Evolutionary conservation across 2,113 vertebrate species (phyloP), one percentile per base, ranked within the genome.

Genomic region (Brachyhypopomus gauderio): DNA sequence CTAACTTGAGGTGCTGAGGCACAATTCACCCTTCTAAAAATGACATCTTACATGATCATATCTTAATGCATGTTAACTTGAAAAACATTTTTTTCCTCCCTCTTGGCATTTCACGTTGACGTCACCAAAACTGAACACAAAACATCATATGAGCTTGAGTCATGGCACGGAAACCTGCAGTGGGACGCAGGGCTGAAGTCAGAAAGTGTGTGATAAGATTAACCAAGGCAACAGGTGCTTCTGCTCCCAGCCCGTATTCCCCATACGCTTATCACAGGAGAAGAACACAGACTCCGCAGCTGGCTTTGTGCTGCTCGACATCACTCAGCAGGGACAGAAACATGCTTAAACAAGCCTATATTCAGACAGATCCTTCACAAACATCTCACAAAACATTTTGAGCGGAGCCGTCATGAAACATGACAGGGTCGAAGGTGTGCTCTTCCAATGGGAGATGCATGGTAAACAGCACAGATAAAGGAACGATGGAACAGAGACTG

Each of bases 221-320:
- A 41, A 70, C 27, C 62, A 30, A 63, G 72, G 67, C 41, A 75
- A 64, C 82, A 80, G 77, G 41, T 84, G 78, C 27, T 80, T n/a
- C 70, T 72, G 64, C 36, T 64, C 62, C 60, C 14, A 71, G 58
- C 38, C 12, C 45, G 2, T 52, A 52, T 52, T 52, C 45, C 45
- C 60, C 14, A 62, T 1, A 52, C 48, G 20, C 52, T 25, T 62
- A 48, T 83, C 62, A 55, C 45, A 58, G 16, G 16, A 27, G 12
- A 34, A 14, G 55, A 27, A 22, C 45, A 52, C 45, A 62, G 55
- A 71, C 34, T 36, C 12, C 52, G 56, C 66, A 36, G 45, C 14
- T 78, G 70, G 30, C 62, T 52, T 59, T 22, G 45, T 52, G 12
- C 45, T 12, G 55, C 36, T 34, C 72, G 17, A 52, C 38, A 23